Evolutionary conservation across 1,140 invertebrate species (phyloP).

Genomic region (Drosophila lacteicornis): DNA sequence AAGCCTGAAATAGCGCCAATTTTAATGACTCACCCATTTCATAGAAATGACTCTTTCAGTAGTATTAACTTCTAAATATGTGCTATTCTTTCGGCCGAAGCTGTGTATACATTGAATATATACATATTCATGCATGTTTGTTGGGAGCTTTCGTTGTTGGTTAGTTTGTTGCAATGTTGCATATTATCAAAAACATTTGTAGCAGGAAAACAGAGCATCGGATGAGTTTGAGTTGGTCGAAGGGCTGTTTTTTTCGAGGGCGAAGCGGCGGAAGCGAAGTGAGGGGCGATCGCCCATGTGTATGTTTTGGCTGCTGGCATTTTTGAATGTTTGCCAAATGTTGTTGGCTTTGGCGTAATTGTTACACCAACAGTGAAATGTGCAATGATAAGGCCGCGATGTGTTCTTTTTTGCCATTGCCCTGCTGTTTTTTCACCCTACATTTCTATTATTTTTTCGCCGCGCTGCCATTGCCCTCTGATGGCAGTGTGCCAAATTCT

Average conservation of each 20-base stretch:
- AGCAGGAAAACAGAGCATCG: conserved; percentile 29
- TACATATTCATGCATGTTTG: conserved; percentile 16
- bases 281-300: conserved; percentile 43
- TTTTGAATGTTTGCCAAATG: conserved; percentile 80
- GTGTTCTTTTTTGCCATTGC: conserved; percentile 41
- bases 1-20: not conserved
- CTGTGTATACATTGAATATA: conserved; percentile 19
- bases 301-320: conserved; percentile 75
- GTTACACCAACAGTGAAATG: conserved; percentile 81
- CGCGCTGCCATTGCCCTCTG: conserved; percentile 52
- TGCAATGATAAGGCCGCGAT: conserved; percentile 76
- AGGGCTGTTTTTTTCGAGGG: conserved; percentile 10
- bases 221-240: conserved; percentile 29
- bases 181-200: conserved; percentile 79
- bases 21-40: too few species aligned
- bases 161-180: conserved; percentile 65
- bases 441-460: conserved; percentile 43
- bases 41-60: not conserved
- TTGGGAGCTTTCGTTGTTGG: conserved; percentile 55
- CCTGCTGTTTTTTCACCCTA: conserved; percentile 22
- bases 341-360: conserved; percentile 76
- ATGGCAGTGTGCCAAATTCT: conserved; percentile 49
- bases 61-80: not conserved
- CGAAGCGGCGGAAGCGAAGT: not conserved
- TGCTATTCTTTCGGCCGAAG: not conserved